These are phyloP conservation scores for Pygoscelis adeliae DNA, from an alignment of 2,113 vertebrate genomes.

Conservation along the genomic window DNA sequence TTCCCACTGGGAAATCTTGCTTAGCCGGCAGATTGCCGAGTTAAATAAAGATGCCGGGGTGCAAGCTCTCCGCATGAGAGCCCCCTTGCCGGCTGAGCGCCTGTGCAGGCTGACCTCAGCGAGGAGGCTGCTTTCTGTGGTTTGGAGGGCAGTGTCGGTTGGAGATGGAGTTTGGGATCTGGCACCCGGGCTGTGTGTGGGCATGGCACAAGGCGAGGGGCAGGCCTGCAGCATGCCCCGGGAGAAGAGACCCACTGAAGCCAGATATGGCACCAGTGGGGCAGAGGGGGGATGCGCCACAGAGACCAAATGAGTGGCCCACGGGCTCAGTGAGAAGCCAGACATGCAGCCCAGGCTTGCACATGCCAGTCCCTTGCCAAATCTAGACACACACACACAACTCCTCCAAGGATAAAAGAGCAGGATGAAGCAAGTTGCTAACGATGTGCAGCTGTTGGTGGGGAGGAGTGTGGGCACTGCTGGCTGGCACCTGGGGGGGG, in stretches of 20 bases:
- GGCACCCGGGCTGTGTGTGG: accelerated
- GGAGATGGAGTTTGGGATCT: neutral
- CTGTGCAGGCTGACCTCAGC: neutral
- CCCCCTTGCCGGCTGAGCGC: neutral
- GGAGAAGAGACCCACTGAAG: neutral
- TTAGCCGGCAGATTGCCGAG: neutral
- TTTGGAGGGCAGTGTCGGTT: neutral
- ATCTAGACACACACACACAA: neutral
- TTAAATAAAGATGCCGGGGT: neutral
- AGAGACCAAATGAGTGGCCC: neutral
- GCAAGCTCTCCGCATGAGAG: neutral
- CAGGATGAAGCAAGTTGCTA: neutral
- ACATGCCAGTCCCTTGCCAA: neutral
- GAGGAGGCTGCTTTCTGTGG: neutral
- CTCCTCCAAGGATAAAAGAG: neutral
- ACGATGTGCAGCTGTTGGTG: neutral
- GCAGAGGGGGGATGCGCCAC: neutral
- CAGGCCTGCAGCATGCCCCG: neutral
- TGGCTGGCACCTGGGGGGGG: neutral
- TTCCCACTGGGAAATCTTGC: neutral
- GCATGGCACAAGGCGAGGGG: accelerated
- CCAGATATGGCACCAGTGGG: neutral
- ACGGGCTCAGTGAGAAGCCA: neutral
- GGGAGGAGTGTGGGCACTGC: neutral
- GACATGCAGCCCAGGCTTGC: neutral